These are phyloP conservation scores for Agrotis segetum DNA, from an alignment of 2,888 invertebrate genomes.

Conservation along the genomic window DNA sequence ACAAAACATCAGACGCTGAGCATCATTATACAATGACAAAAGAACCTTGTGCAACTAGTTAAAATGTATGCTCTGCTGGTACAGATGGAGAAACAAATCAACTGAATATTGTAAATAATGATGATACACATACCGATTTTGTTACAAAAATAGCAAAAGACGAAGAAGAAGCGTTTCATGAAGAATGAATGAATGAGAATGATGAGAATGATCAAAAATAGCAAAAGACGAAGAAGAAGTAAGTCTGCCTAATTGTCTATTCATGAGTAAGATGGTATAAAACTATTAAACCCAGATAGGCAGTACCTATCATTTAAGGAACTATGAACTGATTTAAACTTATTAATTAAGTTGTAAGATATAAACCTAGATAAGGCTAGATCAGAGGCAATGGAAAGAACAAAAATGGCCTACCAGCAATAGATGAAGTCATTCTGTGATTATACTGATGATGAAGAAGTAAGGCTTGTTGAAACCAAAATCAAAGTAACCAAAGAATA, in stretches of 20 bases:
- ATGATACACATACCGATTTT: conserved; percentile 4
- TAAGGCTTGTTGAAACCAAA: background rate
- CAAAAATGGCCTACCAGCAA: background rate
- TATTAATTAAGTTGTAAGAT: background rate
- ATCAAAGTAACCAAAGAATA: background rate
- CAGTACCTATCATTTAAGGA: too few relatives aligned
- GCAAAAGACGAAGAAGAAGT: background rate
- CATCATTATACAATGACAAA: conserved; percentile 90
- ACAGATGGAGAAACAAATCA: conserved; percentile 69
- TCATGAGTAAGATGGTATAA: background rate
- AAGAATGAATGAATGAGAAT: too few relatives aligned
- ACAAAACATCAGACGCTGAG: conserved; percentile 86
- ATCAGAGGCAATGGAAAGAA: background rate
- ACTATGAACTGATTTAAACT: background rate
- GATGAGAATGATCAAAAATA: too few relatives aligned
- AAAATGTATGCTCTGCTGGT: conserved; percentile 81
- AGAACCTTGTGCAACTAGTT: conserved; percentile 89
- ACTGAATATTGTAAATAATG: conserved; percentile 28
- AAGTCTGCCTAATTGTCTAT: background rate
- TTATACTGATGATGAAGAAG: background rate
- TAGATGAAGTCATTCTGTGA: background rate
- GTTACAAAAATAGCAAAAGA: background rate
- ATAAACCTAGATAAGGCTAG: background rate
- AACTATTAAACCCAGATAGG: background rate
- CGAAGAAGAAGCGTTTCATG: too few relatives aligned